These are phyloP conservation scores for Daktulosphaira vitifoliae DNA, from an alignment of 1,140 invertebrate genomes.

Conservation along the genomic window DNA sequence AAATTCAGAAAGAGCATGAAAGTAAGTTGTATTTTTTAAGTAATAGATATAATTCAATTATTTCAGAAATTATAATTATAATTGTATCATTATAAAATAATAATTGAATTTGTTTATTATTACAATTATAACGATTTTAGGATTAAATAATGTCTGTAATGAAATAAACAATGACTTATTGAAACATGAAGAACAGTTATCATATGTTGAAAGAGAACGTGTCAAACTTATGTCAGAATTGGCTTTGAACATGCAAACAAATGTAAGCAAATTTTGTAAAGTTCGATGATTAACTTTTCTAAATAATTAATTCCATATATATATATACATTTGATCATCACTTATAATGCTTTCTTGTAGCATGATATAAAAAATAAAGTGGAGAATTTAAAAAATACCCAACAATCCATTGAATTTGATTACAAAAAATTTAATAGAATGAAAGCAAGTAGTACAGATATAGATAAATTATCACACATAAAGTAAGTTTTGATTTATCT, in stretches of 20 bases:
- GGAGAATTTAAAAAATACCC: not conserved
- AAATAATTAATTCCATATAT: too few relatives aligned
- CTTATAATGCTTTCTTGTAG: too few relatives aligned
- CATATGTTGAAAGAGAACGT: not conserved
- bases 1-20: not conserved
- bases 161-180: not conserved
- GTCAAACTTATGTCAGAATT: slow-evolving; percentile 5
- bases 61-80: too few relatives aligned
- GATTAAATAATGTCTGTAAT: not conserved
- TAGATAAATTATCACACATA: not conserved
- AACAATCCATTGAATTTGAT: not conserved
- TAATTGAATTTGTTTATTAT: not conserved
- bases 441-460: not conserved
- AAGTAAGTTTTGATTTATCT: too few relatives aligned
- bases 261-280: not conserved
- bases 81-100: too few relatives aligned
- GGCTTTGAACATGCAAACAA: not conserved
- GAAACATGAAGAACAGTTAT: not conserved
- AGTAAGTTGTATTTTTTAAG: not conserved
- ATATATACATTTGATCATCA: too few relatives aligned
- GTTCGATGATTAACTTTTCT: too few relatives aligned
- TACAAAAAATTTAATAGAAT: slow-evolving; percentile 19
- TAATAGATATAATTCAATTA: too few relatives aligned
- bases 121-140: too few relatives aligned
- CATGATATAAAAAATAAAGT: not conserved